Conservation (phyloP, 2,888 invertebrate species). For the Conops quadrifasciatus region DNA sequence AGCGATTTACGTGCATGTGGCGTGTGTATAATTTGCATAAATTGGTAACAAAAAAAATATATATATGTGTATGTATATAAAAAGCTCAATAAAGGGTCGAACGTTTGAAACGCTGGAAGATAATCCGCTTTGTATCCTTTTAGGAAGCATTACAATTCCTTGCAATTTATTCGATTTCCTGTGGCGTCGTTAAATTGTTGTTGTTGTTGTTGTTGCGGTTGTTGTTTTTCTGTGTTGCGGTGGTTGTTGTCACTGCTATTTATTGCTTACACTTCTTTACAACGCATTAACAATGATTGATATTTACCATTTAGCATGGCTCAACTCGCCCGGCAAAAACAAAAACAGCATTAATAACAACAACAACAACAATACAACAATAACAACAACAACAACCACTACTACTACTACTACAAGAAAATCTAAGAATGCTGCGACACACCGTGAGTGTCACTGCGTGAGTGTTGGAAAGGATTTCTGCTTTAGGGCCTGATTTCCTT, state of each 20-base stretch:
- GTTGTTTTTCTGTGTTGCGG: neutral
- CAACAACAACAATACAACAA: no score
- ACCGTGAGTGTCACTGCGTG: no score
- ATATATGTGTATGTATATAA: neutral
- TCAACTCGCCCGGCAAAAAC: slow-evolving; percentile 36
- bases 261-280: slow-evolving; percentile 35
- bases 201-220: neutral
- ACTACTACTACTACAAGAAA: neutral
- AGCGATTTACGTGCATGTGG: slow-evolving; percentile 15
- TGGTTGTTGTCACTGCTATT: no score
- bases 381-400: no score
- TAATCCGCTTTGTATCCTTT: slow-evolving; percentile 23
- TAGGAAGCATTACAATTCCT: slow-evolving; percentile 18
- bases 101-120: neutral
- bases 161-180: neutral
- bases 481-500: slow-evolving; percentile 9
- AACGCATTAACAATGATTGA: slow-evolving; percentile 50
- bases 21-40: slow-evolving; percentile 48
- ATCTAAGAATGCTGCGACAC: no score
- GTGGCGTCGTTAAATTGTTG: neutral
- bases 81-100: neutral
- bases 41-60: slow-evolving; percentile 19
- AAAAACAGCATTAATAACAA: no score
- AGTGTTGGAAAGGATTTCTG: no score
- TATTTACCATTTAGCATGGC: slow-evolving; percentile 46